Evolutionary conservation across 2,113 vertebrate genomes (phyloP), one percentile per base, ranked within the genome.

Genomic region (Muscicapa adusta): DNA sequence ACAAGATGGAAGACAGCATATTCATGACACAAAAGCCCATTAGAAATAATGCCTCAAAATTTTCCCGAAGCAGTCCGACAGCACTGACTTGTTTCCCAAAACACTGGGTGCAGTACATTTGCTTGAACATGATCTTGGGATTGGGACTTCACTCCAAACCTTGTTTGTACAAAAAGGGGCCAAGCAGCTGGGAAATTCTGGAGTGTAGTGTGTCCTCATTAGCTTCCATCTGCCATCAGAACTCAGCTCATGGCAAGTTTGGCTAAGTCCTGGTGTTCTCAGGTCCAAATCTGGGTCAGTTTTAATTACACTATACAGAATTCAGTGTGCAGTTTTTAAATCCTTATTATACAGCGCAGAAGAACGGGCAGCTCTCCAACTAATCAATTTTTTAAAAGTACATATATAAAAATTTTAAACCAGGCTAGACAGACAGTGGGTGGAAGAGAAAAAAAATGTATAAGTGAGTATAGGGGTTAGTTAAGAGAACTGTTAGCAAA

Each of bases 341-440:
- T 98, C 97, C 97, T 98, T 98, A 98, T 98, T 98, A 98, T 97
- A 98, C 96, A 97, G 97, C 54, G 84, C 97, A 97, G 97, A 97
- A 96, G 96, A 98, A 97, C 92, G 96, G 98, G 98, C 98, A 98
- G 96, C 95, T 96, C 96, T 98, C 98, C 98, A 98, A 96, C 97
- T 98, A 98, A 98, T 98, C 98, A 98, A 98, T 98, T 97, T 98
- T 98, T 98, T 98, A 98, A 97, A 98, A 98, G 98, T 97, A 98
- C 97, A 97, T 98, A 98, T 98, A 98, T 98, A 98, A 98, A 98
- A 98, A 72, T 98, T 98, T 98, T 98, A 98, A 98, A 97, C 95
- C 97, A 96, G 96, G 94, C 97, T 98, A 98, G 98, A 97, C 96
- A 98, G 98, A 97, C 95, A 98, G 97, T 97, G 96, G 94, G 95